Evolutionary conservation across 2,888 invertebrate species (phyloP).

Genomic region (Erpobdella octoculata): DNA sequence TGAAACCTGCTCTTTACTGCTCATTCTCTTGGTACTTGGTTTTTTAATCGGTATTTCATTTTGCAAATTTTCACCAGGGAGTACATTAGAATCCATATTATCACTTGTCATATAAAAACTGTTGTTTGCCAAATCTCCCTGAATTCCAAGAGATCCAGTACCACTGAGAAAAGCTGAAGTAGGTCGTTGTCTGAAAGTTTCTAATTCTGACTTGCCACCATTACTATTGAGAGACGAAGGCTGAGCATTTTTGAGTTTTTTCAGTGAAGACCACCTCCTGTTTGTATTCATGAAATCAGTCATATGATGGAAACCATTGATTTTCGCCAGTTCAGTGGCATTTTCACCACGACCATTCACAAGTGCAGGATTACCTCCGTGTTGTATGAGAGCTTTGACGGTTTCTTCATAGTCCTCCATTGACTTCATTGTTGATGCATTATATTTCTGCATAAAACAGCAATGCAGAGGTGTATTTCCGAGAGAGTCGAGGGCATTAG

Average conservation of each 20-base stretch:
- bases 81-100: neutral
- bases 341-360: constrained; percentile 36
- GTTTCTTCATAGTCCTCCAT: constrained; percentile 38
- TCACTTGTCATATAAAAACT: neutral
- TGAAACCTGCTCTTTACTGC: neutral
- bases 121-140: neutral
- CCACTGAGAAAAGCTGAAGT: constrained; percentile 22
- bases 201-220: neutral
- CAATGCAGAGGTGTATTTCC: constrained; percentile 37
- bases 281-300: constrained; percentile 33
- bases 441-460: constrained; percentile 33
- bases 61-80: neutral
- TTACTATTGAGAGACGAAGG: neutral
- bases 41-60: neutral
- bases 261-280: constrained; percentile 30
- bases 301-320: constrained; percentile 37
- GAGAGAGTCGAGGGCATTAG: constrained; percentile 36
- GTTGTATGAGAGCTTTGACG: constrained; percentile 32
- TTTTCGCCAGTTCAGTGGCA: constrained; percentile 36
- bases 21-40: neutral
- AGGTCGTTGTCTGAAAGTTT: constrained; percentile 26
- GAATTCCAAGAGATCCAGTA: constrained; percentile 10
- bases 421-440: constrained; percentile 36
- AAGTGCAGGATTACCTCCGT: constrained; percentile 33
- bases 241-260: constrained; percentile 33